Evolutionary conservation across 2,113 vertebrate genomes (phyloP).

Genomic region (Zingel zingel): DNA sequence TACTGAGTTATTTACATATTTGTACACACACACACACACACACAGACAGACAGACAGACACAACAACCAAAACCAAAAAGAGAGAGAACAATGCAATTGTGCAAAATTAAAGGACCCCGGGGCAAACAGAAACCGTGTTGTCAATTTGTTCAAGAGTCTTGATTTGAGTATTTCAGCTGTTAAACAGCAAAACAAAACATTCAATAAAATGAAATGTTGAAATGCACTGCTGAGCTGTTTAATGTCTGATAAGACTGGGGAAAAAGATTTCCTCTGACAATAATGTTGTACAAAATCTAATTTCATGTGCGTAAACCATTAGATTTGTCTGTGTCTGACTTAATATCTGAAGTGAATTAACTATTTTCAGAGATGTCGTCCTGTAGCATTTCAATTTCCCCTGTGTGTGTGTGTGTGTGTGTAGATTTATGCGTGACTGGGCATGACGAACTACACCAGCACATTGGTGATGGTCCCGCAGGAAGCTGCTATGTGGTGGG

Average conservation of each 20-base stretch:
- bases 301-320: conserved; percentile 31
- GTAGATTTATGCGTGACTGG: conserved; percentile 14
- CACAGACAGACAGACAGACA: conserved; percentile 25
- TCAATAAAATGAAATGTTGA: conserved; percentile 22
- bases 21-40: conserved; percentile 9
- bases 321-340: conserved; percentile 30
- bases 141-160: conserved; percentile 17
- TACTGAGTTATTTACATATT: conserved; percentile 14
- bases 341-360: conserved; percentile 31
- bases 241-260: conserved; percentile 22
- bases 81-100: conserved; percentile 19
- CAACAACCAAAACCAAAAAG: not conserved
- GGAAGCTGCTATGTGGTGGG: conserved; percentile 13
- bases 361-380: conserved; percentile 30
- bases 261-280: conserved; percentile 38
- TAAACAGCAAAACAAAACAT: conserved; percentile 34
- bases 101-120: not conserved
- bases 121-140: conserved; percentile 2
- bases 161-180: conserved; percentile 10
- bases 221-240: conserved; percentile 14
- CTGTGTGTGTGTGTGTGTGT: conserved; percentile 10
- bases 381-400: conserved; percentile 13
- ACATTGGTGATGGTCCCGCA: not conserved
- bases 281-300: conserved; percentile 36
- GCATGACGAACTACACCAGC: not conserved